Evolutionary conservation across 1,140 invertebrate genomes (phyloP), one percentile per base, ranked within the genome.

Genomic region (Drosophila serrata): DNA sequence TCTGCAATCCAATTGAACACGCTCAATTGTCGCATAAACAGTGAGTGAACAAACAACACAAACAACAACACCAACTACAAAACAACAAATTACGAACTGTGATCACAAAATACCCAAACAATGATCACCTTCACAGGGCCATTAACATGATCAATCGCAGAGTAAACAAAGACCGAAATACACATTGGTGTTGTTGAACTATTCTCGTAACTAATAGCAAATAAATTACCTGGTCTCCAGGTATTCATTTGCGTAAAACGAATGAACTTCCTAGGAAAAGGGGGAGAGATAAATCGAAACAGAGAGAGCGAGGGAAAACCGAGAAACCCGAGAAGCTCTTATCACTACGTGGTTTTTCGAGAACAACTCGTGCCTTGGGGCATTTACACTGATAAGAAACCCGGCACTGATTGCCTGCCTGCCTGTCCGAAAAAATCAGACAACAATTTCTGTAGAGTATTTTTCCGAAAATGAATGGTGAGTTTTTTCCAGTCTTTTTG

Each of bases 81-180:
- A 59, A 45, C 55, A 61, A 27, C 45, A 64, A 51, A 68, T 65
- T 65, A 51, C 62, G 27, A 40, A 43, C 24, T 27, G 24, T 46
- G 37, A 70, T 46, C 48, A 46, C 31, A 70, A 63, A 63, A 45
- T 31, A 42, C 6, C n/a, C 27, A 57, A 33, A 72, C 68, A 72
- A 39, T 37, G 40, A 73, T 72, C 67, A 49, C 29, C 53, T 59
- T 70, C 43, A 29, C 51, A 53, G 51, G 8, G 33, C 68, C 72
- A 64, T 65, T 51, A 75, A 51, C 35, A 65, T 51, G 72, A 75
- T 65, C 73, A 75, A 75, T 75, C 51, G 64, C 15, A 22, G 15
- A 17, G 45, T 63, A 63, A 74, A 63, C 70, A 55, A 56, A 35
- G 45, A 33, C 33, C 45, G 35, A 53, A 53, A 53, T 53, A 24